These are phyloP conservation scores for Oryzias curvinotus DNA, from an alignment of 2,113 vertebrate genomes.

Conservation along the genomic window DNA sequence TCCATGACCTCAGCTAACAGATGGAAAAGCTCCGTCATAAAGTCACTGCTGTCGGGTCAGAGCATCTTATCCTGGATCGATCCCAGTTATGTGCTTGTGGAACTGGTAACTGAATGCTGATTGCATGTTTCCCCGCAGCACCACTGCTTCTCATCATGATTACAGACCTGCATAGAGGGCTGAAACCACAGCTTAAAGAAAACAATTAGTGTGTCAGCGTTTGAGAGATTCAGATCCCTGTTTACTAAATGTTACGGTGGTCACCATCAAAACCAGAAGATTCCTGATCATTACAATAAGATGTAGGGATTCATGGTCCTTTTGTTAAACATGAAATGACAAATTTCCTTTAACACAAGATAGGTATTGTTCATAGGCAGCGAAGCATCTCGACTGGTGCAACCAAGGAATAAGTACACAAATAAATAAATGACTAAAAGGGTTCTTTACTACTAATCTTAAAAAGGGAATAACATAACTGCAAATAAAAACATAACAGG, in stretches of 20 bases:
- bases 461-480: too few species aligned
- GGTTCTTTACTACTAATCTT: too few species aligned
- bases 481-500: too few species aligned
- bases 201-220: background rate
- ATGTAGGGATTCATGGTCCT: too few species aligned
- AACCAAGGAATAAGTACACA: background rate
- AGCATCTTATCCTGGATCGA: conserved; percentile 42
- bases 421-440: too few species aligned
- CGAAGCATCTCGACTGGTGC: background rate
- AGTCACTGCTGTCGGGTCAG: conserved; percentile 31
- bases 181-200: too few species aligned
- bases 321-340: too few species aligned
- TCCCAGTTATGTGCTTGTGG: conserved; percentile 19
- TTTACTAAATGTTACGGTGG: too few species aligned
- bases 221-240: background rate
- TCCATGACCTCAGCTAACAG: conserved; percentile 26
- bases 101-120: conserved; percentile 16
- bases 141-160: too few species aligned
- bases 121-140: conserved; percentile 1
- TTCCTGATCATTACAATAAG: background rate
- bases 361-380: background rate
- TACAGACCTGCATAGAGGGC: too few species aligned
- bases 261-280: too few species aligned
- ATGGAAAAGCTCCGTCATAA: conserved; percentile 34
- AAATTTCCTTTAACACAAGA: too few species aligned